Percentiles rank a stretch among this genome's conserved stretches.
phyloP scores from a whole-genome alignment of 2,797 vertebrate genomes.

The Alauda arvensis region DNA sequence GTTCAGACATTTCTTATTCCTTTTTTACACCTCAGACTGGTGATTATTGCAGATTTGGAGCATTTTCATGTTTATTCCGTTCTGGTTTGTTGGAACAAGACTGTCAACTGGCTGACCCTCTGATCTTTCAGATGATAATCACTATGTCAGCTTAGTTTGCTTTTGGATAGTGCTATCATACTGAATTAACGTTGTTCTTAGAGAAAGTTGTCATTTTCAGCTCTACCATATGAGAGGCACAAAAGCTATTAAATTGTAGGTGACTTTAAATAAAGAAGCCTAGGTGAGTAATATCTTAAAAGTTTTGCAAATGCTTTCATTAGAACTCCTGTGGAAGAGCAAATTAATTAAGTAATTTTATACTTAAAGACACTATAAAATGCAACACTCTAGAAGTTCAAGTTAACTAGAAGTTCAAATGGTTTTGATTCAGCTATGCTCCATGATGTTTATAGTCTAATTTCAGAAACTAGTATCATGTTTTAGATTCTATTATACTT shows the following conservation, averaged over 20 bases:
- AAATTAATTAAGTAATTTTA: not conserved
- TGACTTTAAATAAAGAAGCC: not conserved
- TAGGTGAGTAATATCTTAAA: not conserved
- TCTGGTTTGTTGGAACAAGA: not conserved
- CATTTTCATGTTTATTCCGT: not conserved
- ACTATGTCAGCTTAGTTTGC: not conserved
- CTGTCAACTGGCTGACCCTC: not conserved
- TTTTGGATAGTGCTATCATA: not conserved
- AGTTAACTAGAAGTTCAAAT: too few species aligned
- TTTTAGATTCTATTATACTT: not conserved
- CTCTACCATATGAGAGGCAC: not conserved
- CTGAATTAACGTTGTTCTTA: not conserved
- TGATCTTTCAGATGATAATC: constrained; percentile 5
- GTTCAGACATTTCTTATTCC: not conserved
- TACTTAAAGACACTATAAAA: not conserved
- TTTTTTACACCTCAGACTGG: not conserved
- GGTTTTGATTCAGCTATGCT: not conserved
- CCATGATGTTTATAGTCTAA: not conserved
- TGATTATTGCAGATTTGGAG: not conserved
- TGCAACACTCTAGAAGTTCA: not conserved
- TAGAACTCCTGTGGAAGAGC: not conserved
- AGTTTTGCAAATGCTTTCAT: not conserved
- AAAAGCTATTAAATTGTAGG: not conserved
- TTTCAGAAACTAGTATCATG: not conserved
- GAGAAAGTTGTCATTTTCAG: constrained; percentile 9